Percentiles rank a stretch among this genome's conserved stretches.
phyloP scores from a whole-genome alignment of 1,140 invertebrate genomes.

The Drosophila sp. region DNA sequence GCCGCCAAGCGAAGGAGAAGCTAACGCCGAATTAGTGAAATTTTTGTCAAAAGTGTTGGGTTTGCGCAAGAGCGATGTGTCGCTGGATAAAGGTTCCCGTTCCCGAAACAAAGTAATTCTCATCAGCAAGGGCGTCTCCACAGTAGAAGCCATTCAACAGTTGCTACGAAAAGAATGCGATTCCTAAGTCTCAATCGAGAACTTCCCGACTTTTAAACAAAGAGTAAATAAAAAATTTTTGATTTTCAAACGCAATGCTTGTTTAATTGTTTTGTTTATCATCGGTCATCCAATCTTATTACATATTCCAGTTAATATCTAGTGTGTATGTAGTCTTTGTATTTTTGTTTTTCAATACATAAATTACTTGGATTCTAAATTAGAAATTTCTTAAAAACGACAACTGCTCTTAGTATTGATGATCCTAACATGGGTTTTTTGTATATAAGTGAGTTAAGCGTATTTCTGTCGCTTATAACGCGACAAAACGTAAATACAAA shows the following conservation, averaged over 20 bases:
- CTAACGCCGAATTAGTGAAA: constrained; percentile 90
- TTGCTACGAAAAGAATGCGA: constrained; percentile 67
- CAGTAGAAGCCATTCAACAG: constrained; percentile 57
- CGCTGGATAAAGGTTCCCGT: constrained; percentile 86
- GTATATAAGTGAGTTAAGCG: constrained; percentile 62
- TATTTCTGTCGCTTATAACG: constrained; percentile 71
- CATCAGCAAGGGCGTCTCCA: constrained; percentile 74
- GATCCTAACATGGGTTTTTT: constrained; percentile 38
- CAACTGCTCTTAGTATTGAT: constrained; percentile 71
- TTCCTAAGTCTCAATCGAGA: constrained; percentile 31
- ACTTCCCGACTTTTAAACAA: neutral
- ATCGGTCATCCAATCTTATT: constrained; percentile 73
- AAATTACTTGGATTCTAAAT: constrained; percentile 80
- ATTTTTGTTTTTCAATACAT: constrained; percentile 63
- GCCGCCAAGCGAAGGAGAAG: constrained; percentile 91
- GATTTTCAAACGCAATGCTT: constrained; percentile 56
- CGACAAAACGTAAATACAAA: constrained; percentile 67
- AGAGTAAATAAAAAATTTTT: constrained; percentile 3
- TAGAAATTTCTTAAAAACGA: constrained; percentile 74
- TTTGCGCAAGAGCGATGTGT: constrained; percentile 89
- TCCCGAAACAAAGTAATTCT: constrained; percentile 83
- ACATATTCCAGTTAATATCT: constrained; percentile 49
- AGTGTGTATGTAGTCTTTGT: constrained; percentile 68
- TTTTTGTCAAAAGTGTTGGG: constrained; percentile 89
- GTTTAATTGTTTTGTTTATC: constrained; percentile 57